A percentile compares a stretch with the other conserved stretches of the same genome.
Evolutionary conservation across 2,797 vertebrate genomes (phyloP).

Genomic region (Artibeus lituratus): DNA sequence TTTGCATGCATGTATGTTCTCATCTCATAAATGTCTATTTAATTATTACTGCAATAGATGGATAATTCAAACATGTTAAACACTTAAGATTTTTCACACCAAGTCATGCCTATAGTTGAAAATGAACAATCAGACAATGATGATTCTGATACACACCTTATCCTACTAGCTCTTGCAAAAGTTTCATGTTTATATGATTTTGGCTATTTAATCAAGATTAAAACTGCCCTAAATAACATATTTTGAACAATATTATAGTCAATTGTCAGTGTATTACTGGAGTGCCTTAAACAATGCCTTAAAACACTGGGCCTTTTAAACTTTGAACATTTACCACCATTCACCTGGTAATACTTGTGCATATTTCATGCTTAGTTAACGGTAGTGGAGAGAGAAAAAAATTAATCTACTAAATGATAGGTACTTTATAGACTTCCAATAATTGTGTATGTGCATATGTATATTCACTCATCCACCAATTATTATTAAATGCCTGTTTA

Average conservation of each 20-base stretch:
- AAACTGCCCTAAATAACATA: background rate
- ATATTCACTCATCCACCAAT: background rate
- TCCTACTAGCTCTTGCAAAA: background rate
- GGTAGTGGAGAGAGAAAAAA: background rate
- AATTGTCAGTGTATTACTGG: background rate
- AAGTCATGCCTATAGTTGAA: background rate
- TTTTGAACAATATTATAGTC: background rate
- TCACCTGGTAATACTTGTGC: background rate
- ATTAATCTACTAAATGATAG: background rate
- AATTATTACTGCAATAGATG: background rate
- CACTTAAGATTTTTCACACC: background rate
- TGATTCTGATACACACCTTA: background rate
- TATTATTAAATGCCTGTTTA: background rate
- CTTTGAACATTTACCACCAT: background rate
- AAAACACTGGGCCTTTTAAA: background rate
- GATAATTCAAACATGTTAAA: background rate
- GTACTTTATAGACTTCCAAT: background rate
- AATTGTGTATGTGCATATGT: background rate
- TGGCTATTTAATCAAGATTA: background rate
- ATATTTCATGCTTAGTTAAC: background rate
- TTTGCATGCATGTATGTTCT: background rate
- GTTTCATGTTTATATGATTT: background rate
- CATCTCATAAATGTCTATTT: background rate
- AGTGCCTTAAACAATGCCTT: background rate
- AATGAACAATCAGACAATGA: background rate